Percentiles rank a stretch among this genome's conserved stretches.
These are phyloP conservation scores for Phycodurus eques DNA, from an alignment of 2,113 vertebrate species.

Conservation along the genomic window DNA sequence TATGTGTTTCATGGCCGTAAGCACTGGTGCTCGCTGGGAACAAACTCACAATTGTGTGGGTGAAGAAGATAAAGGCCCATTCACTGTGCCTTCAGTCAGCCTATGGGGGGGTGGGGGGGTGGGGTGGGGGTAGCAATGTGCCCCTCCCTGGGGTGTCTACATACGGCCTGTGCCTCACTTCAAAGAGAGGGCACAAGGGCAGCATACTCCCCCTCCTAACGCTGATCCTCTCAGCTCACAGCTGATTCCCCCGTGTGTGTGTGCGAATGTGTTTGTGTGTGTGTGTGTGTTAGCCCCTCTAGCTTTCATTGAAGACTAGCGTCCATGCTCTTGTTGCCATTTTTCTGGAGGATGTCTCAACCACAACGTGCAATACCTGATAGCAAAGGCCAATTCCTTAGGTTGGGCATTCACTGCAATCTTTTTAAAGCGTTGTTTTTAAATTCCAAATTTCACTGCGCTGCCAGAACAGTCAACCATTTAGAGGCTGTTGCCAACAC, in stretches of 20 bases:
- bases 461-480: neutral
- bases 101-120: conserved; percentile 61
- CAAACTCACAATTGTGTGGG: conserved; percentile 25
- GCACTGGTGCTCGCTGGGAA: conserved; percentile 4
- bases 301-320: conserved; percentile 62
- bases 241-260: conserved; percentile 62
- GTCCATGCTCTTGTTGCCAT: conserved; percentile 33
- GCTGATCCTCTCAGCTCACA: conserved; percentile 65
- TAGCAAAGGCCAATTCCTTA: conserved; percentile 34
- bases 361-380: conserved; percentile 46
- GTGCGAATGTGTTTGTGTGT: conserved; percentile 52
- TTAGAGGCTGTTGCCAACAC: neutral
- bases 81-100: conserved; percentile 59
- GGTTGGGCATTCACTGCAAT: conserved; percentile 9
- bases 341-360: conserved; percentile 35
- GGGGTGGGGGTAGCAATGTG: conserved; percentile 61
- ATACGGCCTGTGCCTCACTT: conserved; percentile 74
- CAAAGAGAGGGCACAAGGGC: conserved; percentile 74
- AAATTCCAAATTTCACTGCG: neutral
- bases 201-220: conserved; percentile 57
- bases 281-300: conserved; percentile 62
- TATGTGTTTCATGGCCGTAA: conserved; percentile 5
- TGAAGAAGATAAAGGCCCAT: conserved; percentile 16
- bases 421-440: conserved; percentile 28
- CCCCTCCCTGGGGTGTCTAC: conserved; percentile 68